A percentile compares a stretch with the other conserved stretches of the same genome.
Conservation (phyloP, 2,888 invertebrate species). For the Latrodectus hesperus region DNA sequence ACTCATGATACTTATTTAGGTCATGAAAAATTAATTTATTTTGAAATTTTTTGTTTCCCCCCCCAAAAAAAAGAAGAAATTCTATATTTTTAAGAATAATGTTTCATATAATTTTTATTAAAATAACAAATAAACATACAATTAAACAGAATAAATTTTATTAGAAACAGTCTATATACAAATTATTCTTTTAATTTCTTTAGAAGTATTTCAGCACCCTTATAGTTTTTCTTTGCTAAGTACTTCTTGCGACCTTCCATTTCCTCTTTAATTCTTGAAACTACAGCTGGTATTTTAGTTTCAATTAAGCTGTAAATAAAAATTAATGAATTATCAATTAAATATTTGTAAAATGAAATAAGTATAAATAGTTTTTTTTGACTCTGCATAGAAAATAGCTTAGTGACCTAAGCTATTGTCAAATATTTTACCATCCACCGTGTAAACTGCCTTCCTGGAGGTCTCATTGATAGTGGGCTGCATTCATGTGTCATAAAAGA, state of each 20-base stretch:
- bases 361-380: too few species aligned
- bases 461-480: too few species aligned
- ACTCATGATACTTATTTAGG: too few species aligned
- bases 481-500: too few species aligned
- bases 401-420: too few species aligned
- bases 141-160: neutral
- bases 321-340: neutral
- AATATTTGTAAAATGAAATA: neutral
- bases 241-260: conserved; percentile 38
- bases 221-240: conserved; percentile 36
- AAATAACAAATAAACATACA: conserved; percentile 1
- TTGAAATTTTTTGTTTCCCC: neutral
- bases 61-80: neutral
- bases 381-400: too few species aligned
- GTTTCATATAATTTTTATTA: neutral
- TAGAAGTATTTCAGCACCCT: conserved; percentile 54
- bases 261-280: conserved; percentile 51
- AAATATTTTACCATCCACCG: too few species aligned
- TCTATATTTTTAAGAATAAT: neutral
- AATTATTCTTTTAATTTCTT: conserved; percentile 38
- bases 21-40: too few species aligned
- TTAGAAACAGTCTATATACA: conserved; percentile 17
- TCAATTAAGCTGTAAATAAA: conserved; percentile 56
- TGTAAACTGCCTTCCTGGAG: too few species aligned
- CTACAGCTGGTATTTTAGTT: conserved; percentile 59